phyloP scores from a whole-genome alignment of 2,113 vertebrate genomes.

The Epinephelus fuscoguttatus region DNA sequence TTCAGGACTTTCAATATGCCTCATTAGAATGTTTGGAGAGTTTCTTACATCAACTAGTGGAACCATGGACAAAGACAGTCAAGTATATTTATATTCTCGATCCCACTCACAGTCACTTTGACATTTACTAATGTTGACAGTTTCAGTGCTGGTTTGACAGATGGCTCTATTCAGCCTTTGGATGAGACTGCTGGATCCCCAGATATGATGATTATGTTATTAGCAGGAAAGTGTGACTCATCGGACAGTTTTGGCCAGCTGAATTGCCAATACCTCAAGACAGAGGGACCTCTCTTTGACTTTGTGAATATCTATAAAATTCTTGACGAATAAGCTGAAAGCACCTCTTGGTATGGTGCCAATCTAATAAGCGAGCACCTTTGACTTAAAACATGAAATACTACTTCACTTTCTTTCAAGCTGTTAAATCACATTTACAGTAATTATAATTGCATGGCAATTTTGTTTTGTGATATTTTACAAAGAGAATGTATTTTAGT shows the following conservation, averaged over 20 bases:
- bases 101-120: not conserved
- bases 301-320: not conserved
- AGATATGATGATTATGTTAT: slow-evolving; percentile 16
- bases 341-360: not conserved
- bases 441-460: too few species aligned
- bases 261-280: not conserved
- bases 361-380: not conserved
- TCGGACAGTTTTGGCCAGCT: not conserved
- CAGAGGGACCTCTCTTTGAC: not conserved
- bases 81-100: slow-evolving; percentile 1
- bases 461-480: too few species aligned
- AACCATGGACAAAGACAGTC: too few species aligned
- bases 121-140: slow-evolving; percentile 24
- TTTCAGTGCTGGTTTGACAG: slow-evolving; percentile 15
- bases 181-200: not conserved
- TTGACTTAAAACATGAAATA: too few species aligned
- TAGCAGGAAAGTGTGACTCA: slow-evolving; percentile 3
- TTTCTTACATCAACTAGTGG: too few species aligned
- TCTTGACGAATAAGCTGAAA: too few species aligned
- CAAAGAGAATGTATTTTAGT: too few species aligned
- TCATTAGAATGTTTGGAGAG: too few species aligned
- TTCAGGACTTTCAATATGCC: too few species aligned
- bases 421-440: too few species aligned
- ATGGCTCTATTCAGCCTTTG: slow-evolving; percentile 15
- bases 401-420: too few species aligned